Evolutionary conservation across 2,113 vertebrate genomes (phyloP).

Genomic region (Seriola rivoliana): DNA sequence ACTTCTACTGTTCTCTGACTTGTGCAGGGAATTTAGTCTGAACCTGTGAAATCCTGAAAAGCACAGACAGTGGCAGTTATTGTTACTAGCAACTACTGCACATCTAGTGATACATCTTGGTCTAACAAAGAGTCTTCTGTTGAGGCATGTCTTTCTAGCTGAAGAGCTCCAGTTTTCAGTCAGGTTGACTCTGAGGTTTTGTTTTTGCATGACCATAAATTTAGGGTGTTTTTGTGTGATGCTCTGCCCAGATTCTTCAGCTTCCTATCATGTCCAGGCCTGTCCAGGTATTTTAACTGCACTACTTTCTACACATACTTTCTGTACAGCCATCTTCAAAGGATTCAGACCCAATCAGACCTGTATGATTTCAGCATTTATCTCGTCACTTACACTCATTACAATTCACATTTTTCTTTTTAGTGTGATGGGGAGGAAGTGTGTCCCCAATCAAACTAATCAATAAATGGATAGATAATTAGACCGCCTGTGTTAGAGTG

Average conservation of each 20-base stretch:
- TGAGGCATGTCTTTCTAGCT: not conserved
- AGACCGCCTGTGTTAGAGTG: not conserved
- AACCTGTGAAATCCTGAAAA: not conserved
- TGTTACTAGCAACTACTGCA: not conserved
- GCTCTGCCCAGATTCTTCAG: conserved; percentile 43
- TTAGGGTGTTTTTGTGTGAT: not conserved
- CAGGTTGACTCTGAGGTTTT: not conserved
- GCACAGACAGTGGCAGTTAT: no score
- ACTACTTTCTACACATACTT: not conserved
- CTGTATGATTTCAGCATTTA: not conserved
- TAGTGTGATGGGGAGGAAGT: not conserved
- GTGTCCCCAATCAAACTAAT: not conserved
- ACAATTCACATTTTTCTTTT: not conserved
- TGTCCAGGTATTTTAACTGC: conserved; percentile 10
- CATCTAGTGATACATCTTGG: not conserved
- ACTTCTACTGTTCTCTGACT: not conserved
- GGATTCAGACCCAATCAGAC: not conserved
- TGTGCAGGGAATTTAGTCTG: not conserved
- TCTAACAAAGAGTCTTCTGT: not conserved
- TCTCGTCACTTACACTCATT: not conserved
- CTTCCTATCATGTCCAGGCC: conserved; percentile 38
- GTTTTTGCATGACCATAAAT: conserved; percentile 12
- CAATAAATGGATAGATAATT: not conserved
- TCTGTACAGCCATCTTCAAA: not conserved
- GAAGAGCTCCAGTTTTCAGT: not conserved